Conservation (phyloP, 2,113 vertebrate species). For the Aldabrachelys gigantea region DNA sequence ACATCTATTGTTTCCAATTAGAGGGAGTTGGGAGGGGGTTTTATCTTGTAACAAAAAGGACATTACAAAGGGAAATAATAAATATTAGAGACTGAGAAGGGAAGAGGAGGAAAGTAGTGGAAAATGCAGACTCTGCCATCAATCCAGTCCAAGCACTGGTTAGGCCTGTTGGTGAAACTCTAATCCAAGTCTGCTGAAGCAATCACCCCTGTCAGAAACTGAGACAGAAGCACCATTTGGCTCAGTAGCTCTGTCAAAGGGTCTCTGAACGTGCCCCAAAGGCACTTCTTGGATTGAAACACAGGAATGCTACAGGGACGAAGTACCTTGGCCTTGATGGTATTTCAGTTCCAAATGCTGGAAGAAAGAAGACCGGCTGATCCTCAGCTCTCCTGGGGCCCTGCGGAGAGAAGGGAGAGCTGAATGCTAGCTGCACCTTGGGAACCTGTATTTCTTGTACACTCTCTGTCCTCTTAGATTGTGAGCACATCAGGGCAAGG, state of each 20-base stretch:
- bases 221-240: fast-evolving
- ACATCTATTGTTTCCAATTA: neutral
- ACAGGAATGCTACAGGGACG: neutral
- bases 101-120: neutral
- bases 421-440: neutral
- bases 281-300: fast-evolving
- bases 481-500: neutral
- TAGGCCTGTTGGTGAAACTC: fast-evolving
- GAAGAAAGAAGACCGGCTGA: neutral
- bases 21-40: neutral
- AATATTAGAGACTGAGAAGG: slow-evolving; percentile 12
- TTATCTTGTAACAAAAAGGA: neutral
- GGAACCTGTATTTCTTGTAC: neutral
- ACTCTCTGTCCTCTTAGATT: neutral
- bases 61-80: slow-evolving; percentile 3
- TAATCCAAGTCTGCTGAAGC: neutral
- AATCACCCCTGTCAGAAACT: fast-evolving
- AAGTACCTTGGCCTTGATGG: neutral
- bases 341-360: neutral
- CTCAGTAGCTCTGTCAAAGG: neutral
- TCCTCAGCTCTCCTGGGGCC: neutral
- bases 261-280: fast-evolving
- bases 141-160: neutral
- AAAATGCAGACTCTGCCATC: neutral
- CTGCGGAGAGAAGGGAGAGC: neutral